These are phyloP conservation scores for Carassius carassius DNA, from an alignment of 2,113 vertebrate species.

Conservation along the genomic window DNA sequence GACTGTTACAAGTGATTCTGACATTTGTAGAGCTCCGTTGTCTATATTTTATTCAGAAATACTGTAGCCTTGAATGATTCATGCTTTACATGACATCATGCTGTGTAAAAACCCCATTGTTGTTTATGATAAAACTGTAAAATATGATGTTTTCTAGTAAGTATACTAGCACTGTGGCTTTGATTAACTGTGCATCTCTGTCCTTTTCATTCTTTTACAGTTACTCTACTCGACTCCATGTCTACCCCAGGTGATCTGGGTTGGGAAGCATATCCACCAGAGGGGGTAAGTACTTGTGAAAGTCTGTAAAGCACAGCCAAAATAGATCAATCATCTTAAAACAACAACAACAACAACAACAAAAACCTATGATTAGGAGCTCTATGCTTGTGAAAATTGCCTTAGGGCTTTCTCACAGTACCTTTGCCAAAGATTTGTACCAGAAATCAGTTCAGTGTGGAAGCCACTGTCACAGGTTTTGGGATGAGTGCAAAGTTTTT, in stretches of 20 bases:
- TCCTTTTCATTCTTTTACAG: slow-evolving; percentile 46
- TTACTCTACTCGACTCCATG: slow-evolving; percentile 71
- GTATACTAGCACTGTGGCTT: background rate
- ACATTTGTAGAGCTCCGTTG: background rate
- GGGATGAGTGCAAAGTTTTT: background rate
- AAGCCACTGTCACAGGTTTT: background rate
- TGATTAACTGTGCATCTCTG: background rate
- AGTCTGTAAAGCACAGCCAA: background rate
- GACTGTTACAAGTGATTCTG: background rate
- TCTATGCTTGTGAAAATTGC: background rate
- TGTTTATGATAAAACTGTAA: background rate
- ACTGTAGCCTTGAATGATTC: slow-evolving; percentile 5
- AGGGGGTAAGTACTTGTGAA: slow-evolving; percentile 66
- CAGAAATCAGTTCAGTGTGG: background rate
- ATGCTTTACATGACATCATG: slow-evolving; percentile 1
- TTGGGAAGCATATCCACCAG: slow-evolving; percentile 70
- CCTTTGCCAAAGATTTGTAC: background rate
- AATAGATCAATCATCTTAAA: background rate
- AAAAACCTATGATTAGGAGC: background rate
- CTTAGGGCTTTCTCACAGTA: background rate
- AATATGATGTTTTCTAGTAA: background rate
- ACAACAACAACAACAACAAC: no score
- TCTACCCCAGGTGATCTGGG: slow-evolving; percentile 69
- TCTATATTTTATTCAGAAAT: slow-evolving; percentile 13
- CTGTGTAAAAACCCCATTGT: background rate